Percentiles rank a stretch among this genome's conserved stretches.
phyloP scores from a whole-genome alignment of 2,797 vertebrate genomes.

The Astyanax mexicanus region DNA sequence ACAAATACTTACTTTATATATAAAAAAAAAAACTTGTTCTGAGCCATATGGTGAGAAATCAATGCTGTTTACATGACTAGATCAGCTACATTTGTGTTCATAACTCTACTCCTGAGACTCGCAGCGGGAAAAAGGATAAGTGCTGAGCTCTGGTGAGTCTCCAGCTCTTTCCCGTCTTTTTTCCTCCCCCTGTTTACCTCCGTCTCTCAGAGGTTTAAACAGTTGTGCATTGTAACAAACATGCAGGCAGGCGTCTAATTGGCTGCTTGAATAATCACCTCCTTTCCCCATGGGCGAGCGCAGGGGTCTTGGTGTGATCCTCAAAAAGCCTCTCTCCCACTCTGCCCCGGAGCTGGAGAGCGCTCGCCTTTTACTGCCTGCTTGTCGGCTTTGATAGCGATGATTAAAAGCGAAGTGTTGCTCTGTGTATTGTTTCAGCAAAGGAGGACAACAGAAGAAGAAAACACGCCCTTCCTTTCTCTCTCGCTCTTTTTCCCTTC shows the following conservation, averaged over 20 bases:
- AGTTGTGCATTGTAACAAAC: constrained; percentile 60
- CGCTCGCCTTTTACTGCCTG: constrained; percentile 67
- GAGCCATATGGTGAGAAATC: too few species aligned
- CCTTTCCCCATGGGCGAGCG: constrained; percentile 60
- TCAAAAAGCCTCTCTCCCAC: constrained; percentile 62
- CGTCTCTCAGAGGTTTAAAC: constrained; percentile 48
- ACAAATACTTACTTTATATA: too few species aligned
- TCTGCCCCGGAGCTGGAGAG: constrained; percentile 66
- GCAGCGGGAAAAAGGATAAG: constrained; percentile 16
- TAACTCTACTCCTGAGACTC: constrained; percentile 29
- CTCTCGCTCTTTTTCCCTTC: constrained; percentile 1
- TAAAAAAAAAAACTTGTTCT: too few species aligned
- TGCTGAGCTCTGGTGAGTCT: constrained; percentile 27
- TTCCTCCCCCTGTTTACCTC: constrained; percentile 45
- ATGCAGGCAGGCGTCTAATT: constrained; percentile 70
- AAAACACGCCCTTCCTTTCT: background rate
- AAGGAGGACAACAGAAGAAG: constrained; percentile 53
- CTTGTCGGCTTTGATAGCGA: constrained; percentile 78
- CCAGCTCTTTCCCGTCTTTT: constrained; percentile 19
- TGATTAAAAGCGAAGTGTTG: constrained; percentile 77
- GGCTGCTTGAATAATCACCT: constrained; percentile 76
- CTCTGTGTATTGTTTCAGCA: constrained; percentile 67
- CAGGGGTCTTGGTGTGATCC: constrained; percentile 64
- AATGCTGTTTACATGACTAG: background rate
- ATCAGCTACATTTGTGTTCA: constrained; percentile 10